Evolutionary conservation across 2,888 invertebrate species (phyloP), one percentile per base, ranked within the genome.

Genomic region (Cryptus viduatorius): DNA sequence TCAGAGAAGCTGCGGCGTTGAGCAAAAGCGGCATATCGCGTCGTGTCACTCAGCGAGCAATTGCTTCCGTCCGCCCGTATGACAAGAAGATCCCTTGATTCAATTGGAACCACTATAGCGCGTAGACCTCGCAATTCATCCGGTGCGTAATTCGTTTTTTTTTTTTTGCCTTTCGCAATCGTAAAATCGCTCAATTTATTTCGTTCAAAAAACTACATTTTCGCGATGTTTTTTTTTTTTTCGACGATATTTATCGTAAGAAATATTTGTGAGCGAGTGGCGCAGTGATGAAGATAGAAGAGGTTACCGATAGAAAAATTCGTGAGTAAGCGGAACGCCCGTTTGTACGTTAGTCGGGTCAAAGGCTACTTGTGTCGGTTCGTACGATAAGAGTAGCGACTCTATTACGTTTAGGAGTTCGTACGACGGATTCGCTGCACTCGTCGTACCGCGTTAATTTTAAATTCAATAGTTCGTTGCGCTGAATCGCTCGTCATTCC

Each of bases 11-110:
- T 8, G 48, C 3, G 44, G 29, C 44, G 77, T 31, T 59, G 59
- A 59, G 29, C 29, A 59, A 56, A 78, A 53, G 72, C 78, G 44
- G 78, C 68, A 73, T 79, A 76, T 86, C 65, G 81, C 72, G 79
- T 71, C 69, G 83, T 84, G 86, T 86, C 86, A 83, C 85, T 86
- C 80, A 85, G 59, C 79, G 69, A 82, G 79, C 83, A 88, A 88
- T 88, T 87, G 84, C 87, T 86, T 87, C 85, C 88, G 85, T 88
- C 88, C 88, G 88, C 88, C 86, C 87, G 86, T 86, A 87, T 86
- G 82, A 83, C 86, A 85, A 86, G 80, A 82, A 85, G 85, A 81
- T 83, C 86, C 84, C 77, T 84, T 82, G 83, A 86, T 87, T 88
- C 77, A 86, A 86, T 88, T 86, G 82, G 53, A 65, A 19, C 64